phyloP scores from a whole-genome alignment of 2,797 vertebrate species.

The Sebastes trivittatus region DNA sequence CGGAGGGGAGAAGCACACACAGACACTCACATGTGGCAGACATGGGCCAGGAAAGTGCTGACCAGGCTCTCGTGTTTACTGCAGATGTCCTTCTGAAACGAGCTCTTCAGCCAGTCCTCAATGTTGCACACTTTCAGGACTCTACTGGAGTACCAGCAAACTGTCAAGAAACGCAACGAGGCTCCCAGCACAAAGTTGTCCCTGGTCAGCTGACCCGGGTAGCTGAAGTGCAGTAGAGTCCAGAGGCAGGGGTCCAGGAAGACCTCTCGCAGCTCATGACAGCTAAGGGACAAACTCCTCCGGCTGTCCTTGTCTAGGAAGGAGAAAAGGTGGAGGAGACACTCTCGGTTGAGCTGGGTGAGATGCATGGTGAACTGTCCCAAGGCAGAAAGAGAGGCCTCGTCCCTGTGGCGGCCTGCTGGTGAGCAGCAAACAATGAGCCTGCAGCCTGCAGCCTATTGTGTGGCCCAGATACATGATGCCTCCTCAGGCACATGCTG shows the following conservation, averaged over 20 bases:
- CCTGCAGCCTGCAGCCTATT: constrained; percentile 36
- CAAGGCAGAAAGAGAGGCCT: constrained; percentile 40
- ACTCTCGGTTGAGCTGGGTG: constrained; percentile 89
- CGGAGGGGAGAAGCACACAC: constrained; percentile 18
- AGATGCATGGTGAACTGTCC: constrained; percentile 83
- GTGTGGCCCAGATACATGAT: constrained; percentile 80
- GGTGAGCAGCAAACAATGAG: constrained; percentile 61
- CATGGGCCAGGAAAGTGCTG: constrained; percentile 84
- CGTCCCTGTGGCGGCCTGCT: constrained; percentile 57
- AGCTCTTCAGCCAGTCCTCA: constrained; percentile 93
- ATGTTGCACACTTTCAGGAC: constrained; percentile 93
- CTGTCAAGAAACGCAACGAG: constrained; percentile 85
- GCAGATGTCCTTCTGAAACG: constrained; percentile 92
- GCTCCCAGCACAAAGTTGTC: constrained; percentile 91
- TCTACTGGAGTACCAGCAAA: constrained; percentile 93
- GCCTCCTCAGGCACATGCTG: constrained; percentile 67
- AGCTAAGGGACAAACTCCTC: constrained; percentile 86
- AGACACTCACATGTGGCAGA: constrained; percentile 82
- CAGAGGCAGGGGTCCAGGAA: constrained; percentile 91
- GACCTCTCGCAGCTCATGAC: constrained; percentile 80
- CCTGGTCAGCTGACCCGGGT: constrained; percentile 86
- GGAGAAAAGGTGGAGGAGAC: constrained; percentile 93
- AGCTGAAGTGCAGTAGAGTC: constrained; percentile 87
- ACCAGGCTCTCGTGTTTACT: constrained; percentile 86
- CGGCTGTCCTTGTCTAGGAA: constrained; percentile 93